Base-by-base conservation (phyloP, 2,797 vertebrate genomes). In the Aeoliscus strigatus region DNA sequence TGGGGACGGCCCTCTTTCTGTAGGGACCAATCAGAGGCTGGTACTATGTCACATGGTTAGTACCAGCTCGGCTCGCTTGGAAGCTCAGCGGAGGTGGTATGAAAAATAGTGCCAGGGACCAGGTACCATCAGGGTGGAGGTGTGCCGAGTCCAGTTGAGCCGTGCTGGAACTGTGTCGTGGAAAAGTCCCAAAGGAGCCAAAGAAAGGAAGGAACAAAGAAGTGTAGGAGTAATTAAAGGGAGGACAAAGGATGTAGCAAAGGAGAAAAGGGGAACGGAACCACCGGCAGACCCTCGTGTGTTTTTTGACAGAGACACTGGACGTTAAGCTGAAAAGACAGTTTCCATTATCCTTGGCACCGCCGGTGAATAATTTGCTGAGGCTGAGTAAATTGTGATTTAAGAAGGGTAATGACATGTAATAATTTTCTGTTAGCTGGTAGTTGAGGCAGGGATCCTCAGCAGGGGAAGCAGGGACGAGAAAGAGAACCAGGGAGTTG, bases 321-420 rank as follows among this genome's bases (percentile, higher is more conserved):
- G 72, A 80, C 37, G 47, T 75, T 78, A 89, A 91, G 83, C 83
- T 84, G 77, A 88, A 77, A 84, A 83, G 89, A 90, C 88, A 89
- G 86, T 87, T 91, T 89, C 88, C 86, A 88, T 92, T 91, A 91
- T 84, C 79, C 81, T 68, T 75, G 66, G 73, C 76, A 70, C 80
- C 79, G 76, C 70, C 53, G 66, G 83, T 88, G 80, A 88, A 89
- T 85, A 84, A 86, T 87, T 87, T 87, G 81, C 85, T 82, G 84
- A 90, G 86, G 80, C 86, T 86, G 75, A 75, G 73, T 90, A 91
- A 91, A 90, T 89, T 86, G 86, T 83, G 85, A 89, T 90, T 90
- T 91, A 91, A 91, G 88, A 88, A 84, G 86, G 81, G 81, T 89
- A 88, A 90, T 90, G 89, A 90, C 56, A 69, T 89, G 88, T 87